These are phyloP conservation scores for Hemithea aestivaria DNA, from an alignment of 2,888 invertebrate species.

Conservation along the genomic window DNA sequence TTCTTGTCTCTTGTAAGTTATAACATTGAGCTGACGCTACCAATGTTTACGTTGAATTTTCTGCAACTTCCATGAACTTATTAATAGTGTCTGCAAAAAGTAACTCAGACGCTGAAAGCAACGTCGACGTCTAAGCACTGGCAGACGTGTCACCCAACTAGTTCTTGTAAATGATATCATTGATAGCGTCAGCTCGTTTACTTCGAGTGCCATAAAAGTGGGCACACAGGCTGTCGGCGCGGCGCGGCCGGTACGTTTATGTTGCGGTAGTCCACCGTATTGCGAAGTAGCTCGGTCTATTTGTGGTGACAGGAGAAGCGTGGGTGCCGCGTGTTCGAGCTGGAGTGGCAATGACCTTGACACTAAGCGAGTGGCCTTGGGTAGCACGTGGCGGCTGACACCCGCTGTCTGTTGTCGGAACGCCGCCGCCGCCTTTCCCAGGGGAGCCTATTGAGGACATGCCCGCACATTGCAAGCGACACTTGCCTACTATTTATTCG, in stretches of 20 bases:
- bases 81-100: no score
- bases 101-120: no score
- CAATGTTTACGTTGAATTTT: no score
- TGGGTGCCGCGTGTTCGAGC: slow-evolving; percentile 77
- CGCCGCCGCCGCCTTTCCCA: slow-evolving; percentile 78
- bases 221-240: slow-evolving; percentile 21
- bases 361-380: slow-evolving; percentile 79
- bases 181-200: slow-evolving; percentile 15
- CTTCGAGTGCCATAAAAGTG: slow-evolving; percentile 28
- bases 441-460: slow-evolving; percentile 74
- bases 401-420: slow-evolving; percentile 78
- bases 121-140: no score
- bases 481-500: slow-evolving; percentile 19
- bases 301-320: slow-evolving; percentile 77
- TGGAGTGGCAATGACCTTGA: slow-evolving; percentile 80
- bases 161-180: no score
- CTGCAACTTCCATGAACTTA: no score
- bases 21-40: no score
- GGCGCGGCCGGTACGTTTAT: slow-evolving; percentile 40
- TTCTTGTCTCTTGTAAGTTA: no score
- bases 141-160: no score
- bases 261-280: slow-evolving; percentile 59
- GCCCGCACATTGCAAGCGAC: slow-evolving; percentile 44
- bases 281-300: slow-evolving; percentile 73
- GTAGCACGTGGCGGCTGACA: slow-evolving; percentile 79